Evolutionary conservation across 2,797 vertebrate species (phyloP).

Genomic region (Pampus argenteus): DNA sequence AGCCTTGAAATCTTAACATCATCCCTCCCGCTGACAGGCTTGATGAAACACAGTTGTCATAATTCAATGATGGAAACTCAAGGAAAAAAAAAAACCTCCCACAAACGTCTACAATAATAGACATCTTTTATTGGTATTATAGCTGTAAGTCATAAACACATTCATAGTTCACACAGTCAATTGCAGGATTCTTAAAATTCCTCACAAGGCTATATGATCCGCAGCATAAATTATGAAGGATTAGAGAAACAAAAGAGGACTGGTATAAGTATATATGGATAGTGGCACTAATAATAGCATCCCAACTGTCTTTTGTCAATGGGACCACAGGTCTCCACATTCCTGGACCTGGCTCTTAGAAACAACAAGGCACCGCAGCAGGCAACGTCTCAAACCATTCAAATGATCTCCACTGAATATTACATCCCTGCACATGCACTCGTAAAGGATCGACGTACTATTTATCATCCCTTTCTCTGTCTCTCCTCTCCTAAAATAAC

Average conservation of each 20-base stretch:
- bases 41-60: slow-evolving; percentile 37
- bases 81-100: background rate
- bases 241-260: slow-evolving; percentile 59
- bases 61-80: slow-evolving; percentile 25
- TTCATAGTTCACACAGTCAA: slow-evolving; percentile 64
- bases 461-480: background rate
- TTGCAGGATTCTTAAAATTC: slow-evolving; percentile 42
- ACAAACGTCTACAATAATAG: slow-evolving; percentile 63
- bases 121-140: slow-evolving; percentile 73
- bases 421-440: slow-evolving; percentile 48
- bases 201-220: slow-evolving; percentile 40
- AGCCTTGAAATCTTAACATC: slow-evolving; percentile 10
- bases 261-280: slow-evolving; percentile 52
- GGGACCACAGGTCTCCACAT: slow-evolving; percentile 79
- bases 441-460: background rate
- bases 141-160: slow-evolving; percentile 61
- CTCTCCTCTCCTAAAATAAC: slow-evolving; percentile 17
- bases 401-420: slow-evolving; percentile 24
- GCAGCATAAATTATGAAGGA: slow-evolving; percentile 53
- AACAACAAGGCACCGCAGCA: slow-evolving; percentile 75
- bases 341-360: slow-evolving; percentile 75
- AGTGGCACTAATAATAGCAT: slow-evolving; percentile 65
- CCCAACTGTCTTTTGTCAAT: slow-evolving; percentile 72
- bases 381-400: slow-evolving; percentile 57
- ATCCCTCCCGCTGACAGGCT: slow-evolving; percentile 19